Evolutionary conservation across 2,888 invertebrate genomes (phyloP).

Genomic region (Colletes collaris): DNA sequence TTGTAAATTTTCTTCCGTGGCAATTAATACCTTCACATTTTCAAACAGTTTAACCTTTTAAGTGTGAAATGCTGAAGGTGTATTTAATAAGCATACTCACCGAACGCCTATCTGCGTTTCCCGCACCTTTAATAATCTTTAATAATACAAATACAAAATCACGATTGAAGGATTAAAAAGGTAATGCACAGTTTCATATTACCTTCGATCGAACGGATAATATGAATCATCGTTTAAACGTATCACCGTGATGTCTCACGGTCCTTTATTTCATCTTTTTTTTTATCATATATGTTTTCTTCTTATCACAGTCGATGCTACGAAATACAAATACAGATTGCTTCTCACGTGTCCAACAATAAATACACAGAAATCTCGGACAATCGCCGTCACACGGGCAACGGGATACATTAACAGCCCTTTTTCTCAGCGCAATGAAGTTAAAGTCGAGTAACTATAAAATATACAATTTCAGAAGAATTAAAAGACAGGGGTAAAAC

Average conservation of each 20-base stretch:
- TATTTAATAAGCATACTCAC: too few species aligned
- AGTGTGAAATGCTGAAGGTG: too few species aligned
- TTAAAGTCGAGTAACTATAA: slow-evolving; percentile 8
- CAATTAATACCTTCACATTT: too few species aligned
- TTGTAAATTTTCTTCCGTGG: too few species aligned
- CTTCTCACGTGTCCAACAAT: slow-evolving; percentile 43
- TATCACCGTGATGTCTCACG: slow-evolving; percentile 31
- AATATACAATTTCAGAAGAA: slow-evolving; percentile 2
- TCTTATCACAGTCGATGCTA: slow-evolving; percentile 66
- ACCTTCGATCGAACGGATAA: too few species aligned
- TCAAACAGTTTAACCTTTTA: too few species aligned
- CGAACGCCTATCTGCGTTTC: too few species aligned
- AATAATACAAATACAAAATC: too few species aligned
- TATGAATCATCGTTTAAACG: not conserved
- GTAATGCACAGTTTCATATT: too few species aligned
- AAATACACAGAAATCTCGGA: slow-evolving; percentile 31
- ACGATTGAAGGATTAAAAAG: too few species aligned
- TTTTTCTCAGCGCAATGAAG: not conserved
- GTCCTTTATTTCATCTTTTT: slow-evolving; percentile 45
- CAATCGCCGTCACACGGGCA: slow-evolving; percentile 4
- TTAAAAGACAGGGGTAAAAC: not conserved
- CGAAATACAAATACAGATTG: slow-evolving; percentile 59
- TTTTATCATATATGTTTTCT: slow-evolving; percentile 26
- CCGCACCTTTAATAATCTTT: too few species aligned
- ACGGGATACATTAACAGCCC: not conserved